phyloP scores from a whole-genome alignment of 2,888 invertebrate genomes.

The Tridacna crocea region DNA sequence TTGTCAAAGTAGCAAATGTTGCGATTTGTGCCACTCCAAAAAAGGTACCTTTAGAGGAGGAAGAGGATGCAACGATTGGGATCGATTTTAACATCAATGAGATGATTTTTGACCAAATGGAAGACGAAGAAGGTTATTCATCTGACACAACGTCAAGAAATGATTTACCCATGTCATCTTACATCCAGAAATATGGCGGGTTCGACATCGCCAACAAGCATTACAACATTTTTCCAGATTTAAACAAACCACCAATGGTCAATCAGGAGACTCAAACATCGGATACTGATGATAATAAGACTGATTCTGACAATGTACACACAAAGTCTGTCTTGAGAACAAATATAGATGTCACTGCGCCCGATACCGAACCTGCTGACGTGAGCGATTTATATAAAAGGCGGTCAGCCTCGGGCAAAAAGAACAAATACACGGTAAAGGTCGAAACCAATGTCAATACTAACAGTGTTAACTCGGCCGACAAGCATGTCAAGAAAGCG shows the following conservation, averaged over 20 bases:
- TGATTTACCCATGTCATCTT: slow-evolving; percentile 33
- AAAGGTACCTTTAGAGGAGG: slow-evolving; percentile 25
- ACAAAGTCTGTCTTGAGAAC: slow-evolving; percentile 20
- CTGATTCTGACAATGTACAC: slow-evolving; percentile 24
- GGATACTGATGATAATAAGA: slow-evolving; percentile 23
- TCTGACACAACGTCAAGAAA: slow-evolving; percentile 49
- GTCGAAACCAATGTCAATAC: slow-evolving; percentile 3
- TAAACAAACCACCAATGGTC: slow-evolving; percentile 29
- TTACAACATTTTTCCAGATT: slow-evolving; percentile 39
- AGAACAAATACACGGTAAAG: neutral
- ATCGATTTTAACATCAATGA: slow-evolving; percentile 31
- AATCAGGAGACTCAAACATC: slow-evolving; percentile 44
- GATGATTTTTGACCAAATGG: slow-evolving; percentile 18
- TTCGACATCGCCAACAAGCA: slow-evolving; percentile 37
- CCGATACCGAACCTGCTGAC: slow-evolving; percentile 1
- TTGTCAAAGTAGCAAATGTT: slow-evolving; percentile 54
- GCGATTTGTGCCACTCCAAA: slow-evolving; percentile 55
- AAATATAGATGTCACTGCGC: slow-evolving; percentile 22
- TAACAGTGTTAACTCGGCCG: neutral
- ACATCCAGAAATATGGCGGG: slow-evolving; percentile 44
- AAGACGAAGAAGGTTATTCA: slow-evolving; percentile 44
- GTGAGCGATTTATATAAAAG: slow-evolving; percentile 7
- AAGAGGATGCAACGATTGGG: slow-evolving; percentile 11
- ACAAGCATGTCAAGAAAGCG: slow-evolving; percentile 5
- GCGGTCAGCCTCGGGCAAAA: neutral